Conservation (phyloP, 1,140 invertebrate genomes). For the Sesamia nonagrioides region DNA sequence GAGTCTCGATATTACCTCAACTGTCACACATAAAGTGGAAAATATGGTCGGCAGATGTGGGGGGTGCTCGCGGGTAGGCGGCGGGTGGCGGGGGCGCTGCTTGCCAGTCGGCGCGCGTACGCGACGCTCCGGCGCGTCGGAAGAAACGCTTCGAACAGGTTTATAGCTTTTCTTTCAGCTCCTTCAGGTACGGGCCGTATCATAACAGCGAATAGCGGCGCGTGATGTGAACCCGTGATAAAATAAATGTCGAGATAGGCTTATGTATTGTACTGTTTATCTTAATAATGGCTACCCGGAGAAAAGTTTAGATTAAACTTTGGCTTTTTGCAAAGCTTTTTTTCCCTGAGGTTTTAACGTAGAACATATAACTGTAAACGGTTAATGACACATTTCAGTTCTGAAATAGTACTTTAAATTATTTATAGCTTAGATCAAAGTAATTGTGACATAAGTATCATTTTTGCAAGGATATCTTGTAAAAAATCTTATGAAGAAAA, state of each 20-base stretch:
- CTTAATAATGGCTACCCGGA: constrained; percentile 85
- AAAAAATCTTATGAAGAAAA: too few species aligned
- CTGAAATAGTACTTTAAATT: neutral
- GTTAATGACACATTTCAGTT: neutral
- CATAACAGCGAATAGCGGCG: constrained; percentile 86
- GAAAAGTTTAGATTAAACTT: constrained; percentile 85
- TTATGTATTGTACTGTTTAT: constrained; percentile 88
- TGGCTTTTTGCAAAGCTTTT: constrained; percentile 61
- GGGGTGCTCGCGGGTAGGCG: constrained; percentile 61
- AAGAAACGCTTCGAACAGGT: constrained; percentile 86
- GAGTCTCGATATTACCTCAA: constrained; percentile 88
- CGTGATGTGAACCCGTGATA: constrained; percentile 87
- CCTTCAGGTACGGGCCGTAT: constrained; percentile 87
- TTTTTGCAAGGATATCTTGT: too few species aligned
- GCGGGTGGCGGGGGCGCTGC: constrained; percentile 62
- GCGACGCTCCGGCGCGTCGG: constrained; percentile 84
- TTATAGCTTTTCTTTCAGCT: constrained; percentile 89
- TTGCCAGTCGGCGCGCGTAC: constrained; percentile 85
- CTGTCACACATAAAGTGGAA: constrained; percentile 89
- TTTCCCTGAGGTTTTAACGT: constrained; percentile 56
- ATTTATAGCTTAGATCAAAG: neutral
- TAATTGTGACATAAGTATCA: too few species aligned
- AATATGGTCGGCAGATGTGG: constrained; percentile 88
- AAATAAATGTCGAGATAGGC: constrained; percentile 87
- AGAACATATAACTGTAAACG: constrained; percentile 3